phyloP scores from a whole-genome alignment of 2,113 vertebrate species.

The Anguilla rostrata region DNA sequence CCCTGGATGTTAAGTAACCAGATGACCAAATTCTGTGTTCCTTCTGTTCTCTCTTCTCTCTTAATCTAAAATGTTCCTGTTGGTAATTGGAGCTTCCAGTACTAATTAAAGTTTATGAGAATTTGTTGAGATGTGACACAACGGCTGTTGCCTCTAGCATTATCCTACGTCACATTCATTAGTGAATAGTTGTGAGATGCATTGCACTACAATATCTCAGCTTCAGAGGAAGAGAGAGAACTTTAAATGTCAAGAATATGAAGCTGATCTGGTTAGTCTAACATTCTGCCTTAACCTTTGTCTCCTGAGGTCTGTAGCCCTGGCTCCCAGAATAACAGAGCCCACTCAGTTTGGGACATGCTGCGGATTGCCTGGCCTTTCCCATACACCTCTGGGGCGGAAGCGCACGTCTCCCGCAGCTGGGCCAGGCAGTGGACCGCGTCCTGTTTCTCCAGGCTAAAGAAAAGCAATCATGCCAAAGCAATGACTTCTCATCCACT shows the following conservation, averaged over 20 bases:
- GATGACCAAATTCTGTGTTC: background rate
- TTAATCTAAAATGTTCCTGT: background rate
- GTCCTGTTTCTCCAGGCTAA: background rate
- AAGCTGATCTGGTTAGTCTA: background rate
- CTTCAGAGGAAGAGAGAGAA: background rate
- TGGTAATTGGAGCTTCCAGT: background rate
- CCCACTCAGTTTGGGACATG: background rate
- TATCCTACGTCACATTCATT: background rate
- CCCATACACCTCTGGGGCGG: background rate
- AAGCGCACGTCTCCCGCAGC: background rate
- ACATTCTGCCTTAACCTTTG: background rate
- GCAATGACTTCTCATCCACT: background rate
- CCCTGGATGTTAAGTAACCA: background rate
- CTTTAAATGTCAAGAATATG: background rate
- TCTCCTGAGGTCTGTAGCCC: background rate
- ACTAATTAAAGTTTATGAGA: background rate
- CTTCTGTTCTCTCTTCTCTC: background rate
- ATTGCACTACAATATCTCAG: background rate
- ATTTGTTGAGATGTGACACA: background rate
- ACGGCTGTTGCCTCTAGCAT: background rate
- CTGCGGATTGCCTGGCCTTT: background rate
- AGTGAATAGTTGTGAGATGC: background rate
- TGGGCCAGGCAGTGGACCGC: background rate
- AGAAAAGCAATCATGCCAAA: background rate
- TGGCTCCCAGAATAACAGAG: background rate